phyloP scores from a whole-genome alignment of 1,140 invertebrate species.

The Drosophila pandora region DNA sequence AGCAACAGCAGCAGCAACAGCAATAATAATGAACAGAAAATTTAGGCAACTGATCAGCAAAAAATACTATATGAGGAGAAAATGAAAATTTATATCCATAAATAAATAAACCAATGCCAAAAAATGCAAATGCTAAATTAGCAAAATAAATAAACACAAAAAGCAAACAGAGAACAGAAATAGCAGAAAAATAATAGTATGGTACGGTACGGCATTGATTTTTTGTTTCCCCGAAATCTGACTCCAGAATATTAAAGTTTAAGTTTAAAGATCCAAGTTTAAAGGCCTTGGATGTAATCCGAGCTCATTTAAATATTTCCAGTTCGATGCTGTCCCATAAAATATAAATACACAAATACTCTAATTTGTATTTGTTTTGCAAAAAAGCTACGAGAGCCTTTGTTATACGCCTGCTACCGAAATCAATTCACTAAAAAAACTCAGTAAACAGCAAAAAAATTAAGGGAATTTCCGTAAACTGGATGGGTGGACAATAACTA shows the following conservation, averaged over 20 bases:
- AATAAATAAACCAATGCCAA: constrained; percentile 24
- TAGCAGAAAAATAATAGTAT: constrained; percentile 6
- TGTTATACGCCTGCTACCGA: not conserved
- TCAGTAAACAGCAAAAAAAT: constrained; percentile 27
- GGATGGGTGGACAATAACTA: constrained; percentile 83
- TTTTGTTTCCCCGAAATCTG: too few relatives aligned
- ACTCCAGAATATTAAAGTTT: not conserved
- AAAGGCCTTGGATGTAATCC: constrained; percentile 35
- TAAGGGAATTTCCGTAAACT: constrained; percentile 79
- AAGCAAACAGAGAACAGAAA: constrained; percentile 4
- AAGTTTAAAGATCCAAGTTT: not conserved
- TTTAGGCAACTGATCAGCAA: constrained; percentile 7
- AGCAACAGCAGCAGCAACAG: not conserved
- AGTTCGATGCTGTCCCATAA: constrained; percentile 15
- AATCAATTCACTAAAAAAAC: constrained; percentile 4
- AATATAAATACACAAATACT: not conserved
- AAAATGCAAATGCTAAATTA: constrained; percentile 14
- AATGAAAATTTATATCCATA: constrained; percentile 2
- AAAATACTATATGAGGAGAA: not conserved
- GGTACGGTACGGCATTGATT: not conserved
- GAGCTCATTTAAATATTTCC: constrained; percentile 43
- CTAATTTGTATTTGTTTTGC: constrained; percentile 15
- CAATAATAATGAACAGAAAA: constrained; percentile 1
- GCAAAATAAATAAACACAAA: constrained; percentile 2
- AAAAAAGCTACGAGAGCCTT: not conserved